phyloP scores from a whole-genome alignment of 2,797 vertebrate genomes.

The Ataeniobius toweri region DNA sequence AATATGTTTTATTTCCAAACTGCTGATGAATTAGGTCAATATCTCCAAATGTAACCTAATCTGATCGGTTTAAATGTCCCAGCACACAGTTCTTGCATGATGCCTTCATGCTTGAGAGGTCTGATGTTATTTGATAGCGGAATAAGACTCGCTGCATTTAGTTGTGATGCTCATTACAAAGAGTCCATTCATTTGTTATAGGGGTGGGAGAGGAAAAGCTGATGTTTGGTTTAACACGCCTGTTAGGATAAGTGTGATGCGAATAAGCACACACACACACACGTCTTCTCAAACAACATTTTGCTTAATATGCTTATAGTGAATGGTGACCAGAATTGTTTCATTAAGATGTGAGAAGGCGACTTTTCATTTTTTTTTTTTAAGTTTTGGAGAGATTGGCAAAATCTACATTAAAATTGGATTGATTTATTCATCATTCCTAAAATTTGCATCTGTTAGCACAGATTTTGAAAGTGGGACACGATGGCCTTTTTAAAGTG shows the following conservation, averaged over 20 bases:
- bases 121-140: conserved; percentile 60
- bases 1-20: conserved; percentile 40
- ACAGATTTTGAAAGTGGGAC: background rate
- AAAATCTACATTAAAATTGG: background rate
- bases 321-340: background rate
- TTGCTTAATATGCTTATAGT: background rate
- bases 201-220: conserved; percentile 13
- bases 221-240: conserved; percentile 39
- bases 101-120: conserved; percentile 66
- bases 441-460: background rate
- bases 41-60: conserved; percentile 56
- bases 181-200: conserved; percentile 44
- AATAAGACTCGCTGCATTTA: conserved; percentile 69
- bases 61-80: conserved; percentile 53
- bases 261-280: background rate
- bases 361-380: background rate
- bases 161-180: conserved; percentile 78
- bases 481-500: background rate
- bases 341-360: background rate
- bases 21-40: conserved; percentile 42
- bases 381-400: background rate
- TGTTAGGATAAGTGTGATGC: conserved; percentile 14
- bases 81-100: conserved; percentile 50
- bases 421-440: background rate
- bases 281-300: background rate